Conservation (phyloP, 2,888 invertebrate species). For the Drosophila setosimentum region DNA sequence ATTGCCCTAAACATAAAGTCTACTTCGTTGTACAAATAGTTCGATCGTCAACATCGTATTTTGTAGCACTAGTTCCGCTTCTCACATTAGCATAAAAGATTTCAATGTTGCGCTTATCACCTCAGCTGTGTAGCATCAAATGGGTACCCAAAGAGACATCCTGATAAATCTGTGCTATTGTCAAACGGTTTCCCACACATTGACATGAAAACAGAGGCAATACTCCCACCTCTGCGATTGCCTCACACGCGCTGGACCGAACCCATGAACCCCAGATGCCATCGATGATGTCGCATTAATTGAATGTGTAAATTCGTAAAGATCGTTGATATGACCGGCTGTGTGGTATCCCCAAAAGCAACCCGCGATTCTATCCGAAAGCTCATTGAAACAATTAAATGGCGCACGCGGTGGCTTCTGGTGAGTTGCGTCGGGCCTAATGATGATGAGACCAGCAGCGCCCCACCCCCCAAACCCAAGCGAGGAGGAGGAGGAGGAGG, state of each 20-base stretch:
- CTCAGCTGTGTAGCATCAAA: constrained; percentile 57
- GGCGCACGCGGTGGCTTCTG: constrained; percentile 32
- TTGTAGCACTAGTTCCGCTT: not conserved
- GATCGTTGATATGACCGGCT: constrained; percentile 60
- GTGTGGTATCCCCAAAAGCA: constrained; percentile 23
- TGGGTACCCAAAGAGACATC: not conserved
- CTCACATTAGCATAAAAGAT: constrained; percentile 19
- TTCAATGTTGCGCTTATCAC: constrained; percentile 17
- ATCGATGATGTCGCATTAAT: constrained; percentile 51
- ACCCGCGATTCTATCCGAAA: constrained; percentile 56
- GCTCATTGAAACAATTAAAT: constrained; percentile 77
- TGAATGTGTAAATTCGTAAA: constrained; percentile 67
- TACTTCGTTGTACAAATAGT: not conserved
- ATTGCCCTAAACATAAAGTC: not conserved
- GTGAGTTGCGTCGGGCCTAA: constrained; percentile 52
- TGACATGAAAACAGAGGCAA: constrained; percentile 9
- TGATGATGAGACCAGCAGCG: constrained; percentile 45
- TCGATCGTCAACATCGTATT: not conserved
- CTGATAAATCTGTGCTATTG: constrained; percentile 31
- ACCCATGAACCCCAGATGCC: constrained; percentile 9
- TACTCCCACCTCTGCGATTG: constrained; percentile 13
- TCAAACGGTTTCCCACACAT: constrained; percentile 58
- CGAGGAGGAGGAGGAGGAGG: constrained; percentile 1
- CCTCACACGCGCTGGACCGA: constrained; percentile 45
- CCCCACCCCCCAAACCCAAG: not conserved